Conservation (phyloP, 2,888 invertebrate genomes). For the Microctonus hyperodae region DNA sequence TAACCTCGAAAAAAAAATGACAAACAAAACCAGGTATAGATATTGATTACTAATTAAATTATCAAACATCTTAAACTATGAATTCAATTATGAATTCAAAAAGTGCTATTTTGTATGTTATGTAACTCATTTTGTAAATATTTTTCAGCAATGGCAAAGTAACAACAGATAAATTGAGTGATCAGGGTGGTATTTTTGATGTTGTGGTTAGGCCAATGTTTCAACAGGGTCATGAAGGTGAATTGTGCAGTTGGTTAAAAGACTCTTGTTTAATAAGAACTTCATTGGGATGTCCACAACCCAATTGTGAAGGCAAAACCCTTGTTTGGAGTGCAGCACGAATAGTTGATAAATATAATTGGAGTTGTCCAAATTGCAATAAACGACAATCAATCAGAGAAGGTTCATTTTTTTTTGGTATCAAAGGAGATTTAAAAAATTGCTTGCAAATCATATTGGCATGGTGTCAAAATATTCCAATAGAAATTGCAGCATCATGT, state of each 20-base stretch:
- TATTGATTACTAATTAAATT: too few species aligned
- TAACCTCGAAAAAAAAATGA: too few species aligned
- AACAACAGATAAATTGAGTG: constrained; percentile 46
- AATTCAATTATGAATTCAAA: too few species aligned
- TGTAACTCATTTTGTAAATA: neutral
- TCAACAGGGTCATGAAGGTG: constrained; percentile 65
- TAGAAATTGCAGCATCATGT: constrained; percentile 64
- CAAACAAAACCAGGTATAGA: too few species aligned
- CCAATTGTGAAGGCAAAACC: constrained; percentile 60
- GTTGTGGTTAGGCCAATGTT: constrained; percentile 65
- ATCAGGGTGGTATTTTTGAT: constrained; percentile 62
- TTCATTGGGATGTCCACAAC: constrained; percentile 57
- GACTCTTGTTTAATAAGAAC: constrained; percentile 64
- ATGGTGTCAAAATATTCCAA: constrained; percentile 73
- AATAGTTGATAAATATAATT: constrained; percentile 65
- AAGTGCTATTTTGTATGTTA: too few species aligned
- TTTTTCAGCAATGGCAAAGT: constrained; percentile 40
- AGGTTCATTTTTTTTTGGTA: constrained; percentile 69
- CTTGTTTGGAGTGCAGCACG: constrained; percentile 65
- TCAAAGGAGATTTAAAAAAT: constrained; percentile 71
- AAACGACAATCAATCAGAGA: constrained; percentile 64
- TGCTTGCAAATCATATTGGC: constrained; percentile 70
- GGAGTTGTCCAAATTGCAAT: constrained; percentile 64
- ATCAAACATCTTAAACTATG: too few species aligned
- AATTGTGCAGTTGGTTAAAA: constrained; percentile 66